A percentile compares a stretch with the other conserved stretches of the same genome.
phyloP scores from a whole-genome alignment of 2,888 invertebrate species.

The Drosophila sordidula region DNA sequence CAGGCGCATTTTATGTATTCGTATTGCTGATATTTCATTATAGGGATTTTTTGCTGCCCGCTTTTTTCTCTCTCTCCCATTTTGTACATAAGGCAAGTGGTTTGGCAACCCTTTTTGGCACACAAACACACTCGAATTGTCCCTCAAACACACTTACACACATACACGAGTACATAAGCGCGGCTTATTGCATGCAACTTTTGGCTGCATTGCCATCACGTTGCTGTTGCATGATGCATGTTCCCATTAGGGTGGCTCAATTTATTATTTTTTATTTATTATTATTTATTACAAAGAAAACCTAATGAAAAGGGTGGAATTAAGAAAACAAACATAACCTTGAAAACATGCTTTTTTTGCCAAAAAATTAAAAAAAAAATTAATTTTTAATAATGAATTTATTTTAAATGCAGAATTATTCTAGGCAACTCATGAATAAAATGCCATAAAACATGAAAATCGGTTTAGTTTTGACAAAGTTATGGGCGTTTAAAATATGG shows the following conservation, averaged over 20 bases:
- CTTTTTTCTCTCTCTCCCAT: conserved; percentile 21
- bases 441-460: no score
- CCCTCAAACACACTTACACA: conserved; percentile 32
- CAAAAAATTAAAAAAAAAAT: no score
- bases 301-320: not conserved
- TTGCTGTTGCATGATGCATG: conserved; percentile 79
- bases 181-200: conserved; percentile 51
- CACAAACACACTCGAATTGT: conserved; percentile 64
- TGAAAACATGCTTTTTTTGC: no score
- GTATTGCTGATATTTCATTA: conserved; percentile 58
- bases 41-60: conserved; percentile 55
- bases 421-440: no score
- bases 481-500: no score
- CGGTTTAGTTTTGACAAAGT: no score
- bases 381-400: no score
- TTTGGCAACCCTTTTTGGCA: conserved; percentile 79
- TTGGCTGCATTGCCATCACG: conserved; percentile 69
- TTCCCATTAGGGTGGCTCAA: conserved; percentile 56
- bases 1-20: conserved; percentile 43
- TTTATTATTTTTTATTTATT: no score
- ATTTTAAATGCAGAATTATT: no score
- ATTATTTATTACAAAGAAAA: not conserved
- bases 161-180: conserved; percentile 23
- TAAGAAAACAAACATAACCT: not conserved
- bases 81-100: conserved; percentile 61